These are phyloP conservation scores for Sapajus apella DNA, from an alignment of 2,113 vertebrate species.

Conservation along the genomic window DNA sequence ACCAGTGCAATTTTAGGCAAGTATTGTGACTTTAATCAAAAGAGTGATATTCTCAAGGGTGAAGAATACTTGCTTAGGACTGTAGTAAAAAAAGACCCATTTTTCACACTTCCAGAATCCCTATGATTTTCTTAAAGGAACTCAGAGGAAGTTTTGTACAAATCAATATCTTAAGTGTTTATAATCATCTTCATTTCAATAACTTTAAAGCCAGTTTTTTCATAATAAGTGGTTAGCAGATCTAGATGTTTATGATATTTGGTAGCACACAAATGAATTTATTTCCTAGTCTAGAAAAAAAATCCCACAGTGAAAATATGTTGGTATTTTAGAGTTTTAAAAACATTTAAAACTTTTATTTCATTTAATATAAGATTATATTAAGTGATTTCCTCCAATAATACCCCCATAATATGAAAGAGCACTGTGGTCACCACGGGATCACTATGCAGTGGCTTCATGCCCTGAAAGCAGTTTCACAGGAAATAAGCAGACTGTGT, in stretches of 20 bases:
- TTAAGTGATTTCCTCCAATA: not conserved
- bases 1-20: not conserved
- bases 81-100: not conserved
- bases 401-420: not conserved
- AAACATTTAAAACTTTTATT: not conserved
- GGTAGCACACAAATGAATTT: not conserved
- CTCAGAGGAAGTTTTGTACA: not conserved
- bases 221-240: not conserved
- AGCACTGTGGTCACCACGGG: not conserved
- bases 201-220: not conserved
- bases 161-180: not conserved
- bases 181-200: not conserved
- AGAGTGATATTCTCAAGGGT: not conserved
- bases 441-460: not conserved
- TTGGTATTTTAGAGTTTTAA: not conserved
- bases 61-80: not conserved
- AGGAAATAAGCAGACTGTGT: not conserved
- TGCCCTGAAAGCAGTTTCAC: not conserved
- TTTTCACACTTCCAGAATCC: not conserved
- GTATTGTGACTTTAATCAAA: not conserved
- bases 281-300: not conserved
- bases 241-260: not conserved
- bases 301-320: not conserved
- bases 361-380: not conserved
- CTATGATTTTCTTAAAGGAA: slow-evolving; percentile 44